Evolutionary conservation across 2,888 invertebrate species (phyloP), one percentile per base, ranked within the genome.

Genomic region (Julus scandinavius): DNA sequence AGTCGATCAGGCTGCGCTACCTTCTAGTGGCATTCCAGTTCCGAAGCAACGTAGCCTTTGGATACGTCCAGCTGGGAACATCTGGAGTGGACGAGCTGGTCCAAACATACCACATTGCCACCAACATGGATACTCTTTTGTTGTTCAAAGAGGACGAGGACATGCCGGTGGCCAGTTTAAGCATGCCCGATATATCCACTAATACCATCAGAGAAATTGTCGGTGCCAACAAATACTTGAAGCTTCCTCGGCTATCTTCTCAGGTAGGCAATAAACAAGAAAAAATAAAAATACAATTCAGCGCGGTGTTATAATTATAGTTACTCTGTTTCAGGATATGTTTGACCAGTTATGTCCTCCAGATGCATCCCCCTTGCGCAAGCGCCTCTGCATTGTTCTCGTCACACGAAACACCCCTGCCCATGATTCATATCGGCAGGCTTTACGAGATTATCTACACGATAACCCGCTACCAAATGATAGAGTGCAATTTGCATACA

Each of bases 171-270:
- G 97, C 97, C 58, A 96, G 96, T 89, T 94, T 98, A 90, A 96
- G 96, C 91, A 98, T 98, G 95, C 94, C 96, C 85, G 97, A 98
- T 92, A 96, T 99, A 91, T 96, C 97, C 15, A 95, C 96, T 45
- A 95, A 96, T 91, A 96, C 97, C 0, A 94, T 99, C 92, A 96
- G 96, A 90, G 97, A 98, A 92, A 95, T 98, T 88, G 96, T 99
- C 89, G 95, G 96, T 88, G 95, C 96, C 85, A 98, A 99, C 93
- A 96, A 97, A 92, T 97, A 96, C 93, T 94, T 99, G 88, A 95
- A 96, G 45, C 93, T 99, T 90, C 98, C 98, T 0, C 93, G 98
- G 88, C 93, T 99, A 7, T 98, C 98, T 0, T 98, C 98, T n/a
- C 98, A 98, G 94, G 96, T 95, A 93, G 88, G 58, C 15, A 15